These are phyloP conservation scores for Gasterosteus aculeatus DNA, from an alignment of 2,113 vertebrate species.

Conservation along the genomic window DNA sequence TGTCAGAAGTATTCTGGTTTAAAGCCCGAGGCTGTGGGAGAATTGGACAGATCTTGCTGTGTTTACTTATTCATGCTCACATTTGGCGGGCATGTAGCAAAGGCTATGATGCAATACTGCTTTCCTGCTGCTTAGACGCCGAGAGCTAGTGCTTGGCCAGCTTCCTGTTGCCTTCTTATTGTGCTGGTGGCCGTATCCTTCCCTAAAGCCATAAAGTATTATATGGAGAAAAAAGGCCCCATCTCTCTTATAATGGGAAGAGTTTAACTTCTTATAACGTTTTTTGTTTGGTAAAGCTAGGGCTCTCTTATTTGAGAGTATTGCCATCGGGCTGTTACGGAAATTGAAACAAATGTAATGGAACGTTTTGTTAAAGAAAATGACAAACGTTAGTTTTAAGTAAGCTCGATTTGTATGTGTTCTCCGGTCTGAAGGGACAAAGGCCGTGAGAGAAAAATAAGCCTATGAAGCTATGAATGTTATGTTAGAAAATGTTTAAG, in stretches of 20 bases:
- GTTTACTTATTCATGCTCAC: constrained; percentile 71
- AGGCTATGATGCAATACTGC: constrained; percentile 57
- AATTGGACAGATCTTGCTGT: constrained; percentile 59
- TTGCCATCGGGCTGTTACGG: not conserved
- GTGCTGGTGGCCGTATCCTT: constrained; percentile 67
- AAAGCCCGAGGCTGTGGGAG: constrained; percentile 40
- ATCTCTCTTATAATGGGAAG: constrained; percentile 32
- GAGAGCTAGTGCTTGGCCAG: constrained; percentile 63
- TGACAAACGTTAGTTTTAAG: not conserved
- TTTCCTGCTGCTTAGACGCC: constrained; percentile 51
- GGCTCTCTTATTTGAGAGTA: not conserved
- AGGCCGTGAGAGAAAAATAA: constrained; percentile 19
- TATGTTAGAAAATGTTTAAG: constrained; percentile 8
- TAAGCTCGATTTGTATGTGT: not conserved
- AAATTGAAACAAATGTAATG: not conserved
- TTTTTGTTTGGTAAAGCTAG: not conserved
- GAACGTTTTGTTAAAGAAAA: not conserved
- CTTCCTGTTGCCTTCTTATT: constrained; percentile 65
- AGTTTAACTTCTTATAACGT: not conserved
- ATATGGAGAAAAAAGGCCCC: constrained; percentile 4
- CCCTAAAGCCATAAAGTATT: constrained; percentile 55
- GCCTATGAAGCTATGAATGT: constrained; percentile 17
- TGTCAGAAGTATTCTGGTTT: constrained; percentile 66
- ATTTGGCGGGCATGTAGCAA: constrained; percentile 58
- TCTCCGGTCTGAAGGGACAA: constrained; percentile 17